Evolutionary conservation across 2,888 invertebrate species (phyloP).

Genomic region (Megaustenia siamemsis): DNA sequence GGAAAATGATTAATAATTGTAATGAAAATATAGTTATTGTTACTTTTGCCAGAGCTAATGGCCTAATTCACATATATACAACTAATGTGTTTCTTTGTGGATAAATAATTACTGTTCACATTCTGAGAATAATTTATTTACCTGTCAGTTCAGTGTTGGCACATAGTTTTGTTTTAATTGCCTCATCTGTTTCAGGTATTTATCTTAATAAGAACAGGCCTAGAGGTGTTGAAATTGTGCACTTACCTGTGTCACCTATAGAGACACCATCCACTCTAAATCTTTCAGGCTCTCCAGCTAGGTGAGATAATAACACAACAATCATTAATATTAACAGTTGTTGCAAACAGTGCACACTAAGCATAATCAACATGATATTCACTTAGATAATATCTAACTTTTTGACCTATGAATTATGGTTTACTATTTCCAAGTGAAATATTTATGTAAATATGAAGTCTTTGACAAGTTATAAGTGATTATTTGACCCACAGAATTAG

Average conservation of each 20-base stretch:
- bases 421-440: neutral
- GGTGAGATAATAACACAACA: slow-evolving; percentile 10
- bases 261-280: slow-evolving; percentile 20
- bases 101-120: neutral
- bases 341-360: neutral
- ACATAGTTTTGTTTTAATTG: neutral
- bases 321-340: neutral
- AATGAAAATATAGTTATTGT: neutral
- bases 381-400: neutral
- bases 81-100: neutral
- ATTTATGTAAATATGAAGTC: too few species aligned
- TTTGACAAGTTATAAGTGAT: too few species aligned
- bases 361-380: neutral
- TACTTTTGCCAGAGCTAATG: too few species aligned
- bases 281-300: neutral
- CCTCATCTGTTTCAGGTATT: slow-evolving; percentile 19
- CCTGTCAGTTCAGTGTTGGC: neutral
- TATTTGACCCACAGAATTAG: too few species aligned
- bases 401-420: neutral
- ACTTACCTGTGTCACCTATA: slow-evolving; percentile 44
- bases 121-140: neutral
- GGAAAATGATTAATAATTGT: neutral
- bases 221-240: slow-evolving; percentile 25
- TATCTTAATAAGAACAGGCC: slow-evolving; percentile 13
- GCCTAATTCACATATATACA: neutral